phyloP scores from a whole-genome alignment of 2,113 vertebrate genomes.

The Lagopus muta region DNA sequence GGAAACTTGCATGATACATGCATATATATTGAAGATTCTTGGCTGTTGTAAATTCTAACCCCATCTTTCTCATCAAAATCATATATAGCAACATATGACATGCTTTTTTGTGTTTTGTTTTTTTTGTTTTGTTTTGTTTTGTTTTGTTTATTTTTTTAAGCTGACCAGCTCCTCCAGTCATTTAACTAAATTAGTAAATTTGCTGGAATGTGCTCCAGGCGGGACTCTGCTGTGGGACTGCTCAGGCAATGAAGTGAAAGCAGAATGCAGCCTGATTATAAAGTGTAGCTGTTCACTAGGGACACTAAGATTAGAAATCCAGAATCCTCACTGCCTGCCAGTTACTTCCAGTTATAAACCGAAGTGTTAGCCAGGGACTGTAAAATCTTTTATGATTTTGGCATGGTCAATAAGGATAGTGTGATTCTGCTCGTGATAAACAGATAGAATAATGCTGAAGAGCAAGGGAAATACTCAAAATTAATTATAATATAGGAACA shows the following conservation, averaged over 20 bases:
- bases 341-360: background rate
- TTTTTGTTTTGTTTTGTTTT: background rate
- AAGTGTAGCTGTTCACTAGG: background rate
- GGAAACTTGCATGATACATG: slow-evolving; percentile 44
- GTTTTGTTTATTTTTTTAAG: background rate
- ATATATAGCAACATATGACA: background rate
- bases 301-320: background rate
- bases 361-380: background rate
- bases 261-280: slow-evolving; percentile 5
- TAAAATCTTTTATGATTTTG: background rate
- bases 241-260: background rate
- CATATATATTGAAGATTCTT: slow-evolving; percentile 29
- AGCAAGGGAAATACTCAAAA: background rate
- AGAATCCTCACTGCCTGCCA: background rate
- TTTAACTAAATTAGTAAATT: slow-evolving; percentile 17
- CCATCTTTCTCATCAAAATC: background rate
- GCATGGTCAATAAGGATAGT: background rate
- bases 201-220: background rate
- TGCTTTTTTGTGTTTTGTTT: background rate
- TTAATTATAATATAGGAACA: background rate
- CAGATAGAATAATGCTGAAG: background rate
- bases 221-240: background rate
- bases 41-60: slow-evolving; percentile 23
- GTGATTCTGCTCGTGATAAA: background rate
- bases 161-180: slow-evolving; percentile 17